phyloP scores from a whole-genome alignment of 1,140 invertebrate genomes.

The Arctopsyche grandis region DNA sequence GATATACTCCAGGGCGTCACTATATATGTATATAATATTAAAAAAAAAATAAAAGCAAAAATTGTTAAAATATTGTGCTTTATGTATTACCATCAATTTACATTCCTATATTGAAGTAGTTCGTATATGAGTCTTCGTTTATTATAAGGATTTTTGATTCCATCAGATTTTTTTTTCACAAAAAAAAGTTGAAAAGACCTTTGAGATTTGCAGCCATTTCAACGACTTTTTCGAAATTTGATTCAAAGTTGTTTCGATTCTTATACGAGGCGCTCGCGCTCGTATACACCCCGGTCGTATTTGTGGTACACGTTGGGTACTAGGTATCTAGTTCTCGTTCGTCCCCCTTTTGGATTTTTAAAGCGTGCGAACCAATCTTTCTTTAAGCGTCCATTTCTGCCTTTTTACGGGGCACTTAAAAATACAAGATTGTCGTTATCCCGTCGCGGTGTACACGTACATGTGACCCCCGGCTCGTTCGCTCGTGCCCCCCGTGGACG shows the following conservation, averaged over 20 bases:
- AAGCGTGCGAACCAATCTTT: conserved; percentile 49
- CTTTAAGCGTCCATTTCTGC: conserved; percentile 45
- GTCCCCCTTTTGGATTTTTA: conserved; percentile 25
- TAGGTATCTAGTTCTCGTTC: neutral
- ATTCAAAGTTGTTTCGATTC: conserved; percentile 52
- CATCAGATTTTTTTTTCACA: too few relatives aligned
- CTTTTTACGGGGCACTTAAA: conserved; percentile 48
- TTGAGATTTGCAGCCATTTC: too few relatives aligned
- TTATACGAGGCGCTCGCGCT: conserved; percentile 38
- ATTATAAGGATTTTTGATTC: neutral
- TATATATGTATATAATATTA: too few relatives aligned
- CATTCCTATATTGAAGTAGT: too few relatives aligned
- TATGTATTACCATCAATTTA: too few relatives aligned
- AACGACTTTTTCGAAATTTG: conserved; percentile 33
- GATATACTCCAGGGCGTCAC: too few relatives aligned
- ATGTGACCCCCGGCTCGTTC: too few relatives aligned
- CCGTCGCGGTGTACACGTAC: too few relatives aligned
- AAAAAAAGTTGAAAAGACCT: neutral
- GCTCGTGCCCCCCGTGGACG: too few relatives aligned
- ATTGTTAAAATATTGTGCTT: too few relatives aligned
- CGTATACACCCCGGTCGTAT: neutral
- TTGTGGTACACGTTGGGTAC: neutral
- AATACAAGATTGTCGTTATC: conserved; percentile 44
- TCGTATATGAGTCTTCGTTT: too few relatives aligned
- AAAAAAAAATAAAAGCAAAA: too few relatives aligned